These are phyloP conservation scores for Saccostrea cuccullata DNA, from an alignment of 1,140 invertebrate genomes.

Conservation along the genomic window DNA sequence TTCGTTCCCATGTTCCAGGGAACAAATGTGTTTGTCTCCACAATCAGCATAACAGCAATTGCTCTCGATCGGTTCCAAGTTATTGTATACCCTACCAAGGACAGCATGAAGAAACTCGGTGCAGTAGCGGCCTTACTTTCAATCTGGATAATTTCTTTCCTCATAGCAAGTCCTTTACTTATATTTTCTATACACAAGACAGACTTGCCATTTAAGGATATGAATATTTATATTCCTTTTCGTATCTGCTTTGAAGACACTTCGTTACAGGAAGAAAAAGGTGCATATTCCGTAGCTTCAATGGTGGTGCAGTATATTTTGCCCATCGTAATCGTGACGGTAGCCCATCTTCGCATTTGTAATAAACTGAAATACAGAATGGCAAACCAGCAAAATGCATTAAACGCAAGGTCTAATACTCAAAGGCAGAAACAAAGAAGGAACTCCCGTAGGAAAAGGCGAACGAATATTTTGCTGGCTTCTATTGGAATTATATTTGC, in stretches of 20 bases:
- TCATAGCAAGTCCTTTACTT: constrained; percentile 88
- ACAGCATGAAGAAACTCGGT: constrained; percentile 86
- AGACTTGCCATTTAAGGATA: constrained; percentile 45
- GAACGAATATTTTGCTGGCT: constrained; percentile 89
- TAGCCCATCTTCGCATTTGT: constrained; percentile 82
- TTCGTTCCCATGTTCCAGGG: constrained; percentile 89
- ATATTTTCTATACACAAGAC: constrained; percentile 83
- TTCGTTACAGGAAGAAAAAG: constrained; percentile 83
- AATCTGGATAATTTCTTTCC: constrained; percentile 89
- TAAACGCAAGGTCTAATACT: constrained; percentile 55
- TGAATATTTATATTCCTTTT: constrained; percentile 64
- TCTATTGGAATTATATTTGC: constrained; percentile 92
- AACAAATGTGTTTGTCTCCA: constrained; percentile 92
- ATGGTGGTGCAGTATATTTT: constrained; percentile 90
- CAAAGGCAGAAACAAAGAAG: constrained; percentile 64
- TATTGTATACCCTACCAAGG: constrained; percentile 90
- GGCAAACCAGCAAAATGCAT: constrained; percentile 65
- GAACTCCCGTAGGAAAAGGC: constrained; percentile 82
- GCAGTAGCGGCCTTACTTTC: constrained; percentile 85
- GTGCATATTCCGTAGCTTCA: constrained; percentile 89
- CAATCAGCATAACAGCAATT: constrained; percentile 93
- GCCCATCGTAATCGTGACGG: constrained; percentile 89
- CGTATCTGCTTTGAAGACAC: constrained; percentile 77
- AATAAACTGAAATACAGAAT: constrained; percentile 81
- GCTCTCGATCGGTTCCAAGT: constrained; percentile 90